phyloP scores from a whole-genome alignment of 2,888 invertebrate species.

The Oligia latruncula region DNA sequence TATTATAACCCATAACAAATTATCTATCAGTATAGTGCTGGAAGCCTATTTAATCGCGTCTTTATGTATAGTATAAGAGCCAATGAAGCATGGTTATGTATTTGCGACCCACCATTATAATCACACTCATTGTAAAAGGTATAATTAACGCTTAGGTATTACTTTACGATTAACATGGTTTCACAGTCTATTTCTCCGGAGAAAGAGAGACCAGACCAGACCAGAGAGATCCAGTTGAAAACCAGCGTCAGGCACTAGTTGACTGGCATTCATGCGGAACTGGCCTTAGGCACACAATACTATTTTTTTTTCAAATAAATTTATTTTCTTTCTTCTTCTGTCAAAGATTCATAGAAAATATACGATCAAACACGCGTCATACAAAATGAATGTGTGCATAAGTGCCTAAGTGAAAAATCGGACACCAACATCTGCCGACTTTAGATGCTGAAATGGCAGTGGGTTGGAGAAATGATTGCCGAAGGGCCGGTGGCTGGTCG shows the following conservation, averaged over 20 bases:
- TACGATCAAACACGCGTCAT: background rate
- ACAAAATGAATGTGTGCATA: background rate
- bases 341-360: background rate
- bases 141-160: background rate
- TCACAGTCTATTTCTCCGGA: background rate
- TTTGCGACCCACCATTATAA: background rate
- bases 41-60: background rate
- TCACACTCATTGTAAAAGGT: background rate
- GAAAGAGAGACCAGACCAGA: background rate
- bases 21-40: conserved; percentile 13
- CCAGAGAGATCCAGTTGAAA: too few species aligned
- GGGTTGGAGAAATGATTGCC: too few species aligned
- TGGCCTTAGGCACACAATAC: too few species aligned
- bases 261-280: too few species aligned
- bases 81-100: background rate
- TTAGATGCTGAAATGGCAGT: background rate
- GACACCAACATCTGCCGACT: background rate
- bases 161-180: background rate
- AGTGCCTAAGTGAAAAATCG: too few species aligned
- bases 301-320: too few species aligned
- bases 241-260: too few species aligned
- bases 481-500: too few species aligned
- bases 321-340: too few species aligned
- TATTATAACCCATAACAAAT: conserved; percentile 27
- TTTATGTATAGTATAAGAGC: background rate